These are phyloP conservation scores for Coelinius sp. DNA, from an alignment of 2,888 invertebrate species.

Conservation along the genomic window DNA sequence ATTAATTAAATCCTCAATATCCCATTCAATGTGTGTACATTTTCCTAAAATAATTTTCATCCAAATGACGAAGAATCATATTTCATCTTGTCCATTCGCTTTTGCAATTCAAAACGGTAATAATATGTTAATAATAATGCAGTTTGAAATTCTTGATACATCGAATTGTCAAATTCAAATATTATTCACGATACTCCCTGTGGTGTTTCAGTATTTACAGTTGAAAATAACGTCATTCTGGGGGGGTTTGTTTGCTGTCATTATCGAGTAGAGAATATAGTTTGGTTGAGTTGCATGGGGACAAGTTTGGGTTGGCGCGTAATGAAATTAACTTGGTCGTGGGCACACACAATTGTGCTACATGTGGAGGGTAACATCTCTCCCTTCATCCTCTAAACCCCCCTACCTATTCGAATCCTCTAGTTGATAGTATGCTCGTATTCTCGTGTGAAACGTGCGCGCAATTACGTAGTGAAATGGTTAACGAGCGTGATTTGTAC, in stretches of 20 bases:
- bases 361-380: background rate
- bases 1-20: too few relatives aligned
- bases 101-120: background rate
- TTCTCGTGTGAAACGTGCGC: conserved; percentile 9
- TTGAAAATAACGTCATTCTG: conserved; percentile 9
- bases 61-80: too few relatives aligned
- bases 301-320: conserved; percentile 10
- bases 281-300: conserved; percentile 13
- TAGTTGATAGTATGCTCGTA: background rate
- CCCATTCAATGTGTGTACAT: too few relatives aligned
- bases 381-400: background rate
- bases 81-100: too few relatives aligned
- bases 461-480: conserved; percentile 20
- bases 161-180: background rate
- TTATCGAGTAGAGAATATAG: conserved; percentile 9
- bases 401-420: background rate
- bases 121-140: background rate
- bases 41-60: too few relatives aligned
- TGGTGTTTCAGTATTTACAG: background rate
- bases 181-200: background rate
- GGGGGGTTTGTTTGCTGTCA: conserved; percentile 23
- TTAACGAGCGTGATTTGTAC: conserved; percentile 28
- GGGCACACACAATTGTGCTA: conserved; percentile 18
- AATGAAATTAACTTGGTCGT: conserved; percentile 24
- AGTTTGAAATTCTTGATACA: background rate